A percentile compares a stretch with the other conserved stretches of the same genome.
phyloP scores from a whole-genome alignment of 2,888 invertebrate species.

The Caenorhabditis zanzibari region DNA sequence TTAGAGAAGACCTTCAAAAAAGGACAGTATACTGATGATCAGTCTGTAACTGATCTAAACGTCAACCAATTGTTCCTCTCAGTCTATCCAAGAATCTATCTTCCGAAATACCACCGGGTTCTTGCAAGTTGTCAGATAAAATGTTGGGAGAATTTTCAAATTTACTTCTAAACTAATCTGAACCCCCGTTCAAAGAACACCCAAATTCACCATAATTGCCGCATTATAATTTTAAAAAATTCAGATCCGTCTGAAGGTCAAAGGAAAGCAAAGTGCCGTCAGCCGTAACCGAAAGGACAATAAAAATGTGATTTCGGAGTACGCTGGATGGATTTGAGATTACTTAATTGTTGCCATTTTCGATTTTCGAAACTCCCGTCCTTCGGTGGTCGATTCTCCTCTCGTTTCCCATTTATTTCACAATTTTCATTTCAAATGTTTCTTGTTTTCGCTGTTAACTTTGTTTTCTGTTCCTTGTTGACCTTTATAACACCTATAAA shows the following conservation, averaged over 20 bases:
- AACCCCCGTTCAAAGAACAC: not conserved
- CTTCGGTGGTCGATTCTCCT: constrained; percentile 14
- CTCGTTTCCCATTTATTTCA: constrained; percentile 13
- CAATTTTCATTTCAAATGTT: not conserved
- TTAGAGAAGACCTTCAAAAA: not conserved
- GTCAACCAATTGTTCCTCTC: no score
- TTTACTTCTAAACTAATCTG: no score
- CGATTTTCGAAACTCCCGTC: not conserved
- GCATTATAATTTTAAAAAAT: not conserved
- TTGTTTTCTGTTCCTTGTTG: constrained; percentile 5
- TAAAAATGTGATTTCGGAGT: constrained; percentile 80
- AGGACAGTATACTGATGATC: no score
- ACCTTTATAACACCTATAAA: not conserved
- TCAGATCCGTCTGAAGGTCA: constrained; percentile 76
- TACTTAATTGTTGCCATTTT: not conserved
- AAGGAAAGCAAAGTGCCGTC: constrained; percentile 82
- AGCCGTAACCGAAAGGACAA: constrained; percentile 80
- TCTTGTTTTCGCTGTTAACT: constrained; percentile 21
- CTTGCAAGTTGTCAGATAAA: no score
- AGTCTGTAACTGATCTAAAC: no score
- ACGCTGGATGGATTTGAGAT: constrained; percentile 79
- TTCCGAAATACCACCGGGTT: no score
- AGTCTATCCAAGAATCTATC: no score
- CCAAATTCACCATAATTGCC: not conserved
- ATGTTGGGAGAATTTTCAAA: no score